Base-by-base conservation (phyloP, 2,113 vertebrate species). In the Mus pahari region DNA sequence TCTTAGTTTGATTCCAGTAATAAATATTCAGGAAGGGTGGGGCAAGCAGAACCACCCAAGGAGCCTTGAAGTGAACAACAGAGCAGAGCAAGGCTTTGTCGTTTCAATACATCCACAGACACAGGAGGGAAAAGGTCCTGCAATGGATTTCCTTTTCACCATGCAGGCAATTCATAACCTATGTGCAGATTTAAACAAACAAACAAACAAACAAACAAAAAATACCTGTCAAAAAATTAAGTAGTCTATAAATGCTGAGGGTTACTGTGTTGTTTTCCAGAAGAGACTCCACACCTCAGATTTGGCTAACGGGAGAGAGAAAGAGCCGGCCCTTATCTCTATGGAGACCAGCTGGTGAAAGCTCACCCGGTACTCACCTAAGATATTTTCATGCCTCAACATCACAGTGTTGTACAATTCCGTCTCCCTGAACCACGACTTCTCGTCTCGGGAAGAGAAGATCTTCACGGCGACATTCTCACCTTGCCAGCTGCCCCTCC, bases 341-440 rank as follows among this genome's bases (percentile, higher is more conserved):
- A 33, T 73, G 62, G 12, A 50, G 55, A 90, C 39, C 77, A 90
- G 39, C 39, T 17, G 90, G 26, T 10, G 13, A 90, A 78, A 42
- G 53, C 31, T n/a, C 17, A 70, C 39, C 36, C n/a, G 7, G 48
- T 73, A 96, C 99, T 94, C 96, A 99, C 99, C 99, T 82, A 99
- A 98, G 84, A 99, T 99, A 94, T 99, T 99, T 96, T 99, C 99
- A 1, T 99, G 99, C 83, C 99, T 98, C 97, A 99, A 98, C 97
- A 99, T 99, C 53, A 99, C 99, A 2, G 99, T 99, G 98, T 99
- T 99, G 98, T 99, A 99, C 97, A 99, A 98, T 95, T 99, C 99
- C 1, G 99, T 99, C 98, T 99, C 99, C 97, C 99, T 98, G 98
- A 99, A 99, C 99, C 99, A 99, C n/a, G 99, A 99, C 97, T 99